Evolutionary conservation across 2,888 invertebrate genomes (phyloP).

Genomic region (Muscina levida): DNA sequence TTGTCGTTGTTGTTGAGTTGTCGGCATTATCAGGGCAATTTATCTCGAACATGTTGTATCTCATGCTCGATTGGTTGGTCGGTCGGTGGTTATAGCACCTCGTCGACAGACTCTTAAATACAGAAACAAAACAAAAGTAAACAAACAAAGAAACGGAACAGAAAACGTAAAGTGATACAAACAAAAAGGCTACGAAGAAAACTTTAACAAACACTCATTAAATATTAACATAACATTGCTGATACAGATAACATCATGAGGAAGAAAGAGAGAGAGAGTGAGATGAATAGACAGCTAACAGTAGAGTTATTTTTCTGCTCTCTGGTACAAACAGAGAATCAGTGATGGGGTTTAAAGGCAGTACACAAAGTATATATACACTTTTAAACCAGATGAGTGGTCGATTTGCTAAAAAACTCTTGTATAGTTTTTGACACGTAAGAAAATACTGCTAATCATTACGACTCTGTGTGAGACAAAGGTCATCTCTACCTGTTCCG

Average conservation of each 20-base stretch:
- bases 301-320: no score
- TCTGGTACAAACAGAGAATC: no score
- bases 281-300: neutral
- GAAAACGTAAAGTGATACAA: no score
- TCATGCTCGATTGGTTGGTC: neutral
- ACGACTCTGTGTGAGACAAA: no score
- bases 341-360: no score
- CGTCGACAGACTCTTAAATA: slow-evolving; percentile 62
- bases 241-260: no score
- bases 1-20: no score
- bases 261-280: neutral
- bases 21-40: slow-evolving; percentile 48
- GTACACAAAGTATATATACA: no score
- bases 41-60: slow-evolving; percentile 54
- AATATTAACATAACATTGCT: slow-evolving; percentile 1
- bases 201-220: slow-evolving; percentile 44
- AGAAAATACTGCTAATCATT: no score
- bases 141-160: slow-evolving; percentile 36
- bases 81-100: slow-evolving; percentile 60
- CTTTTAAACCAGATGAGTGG: no score
- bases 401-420: neutral
- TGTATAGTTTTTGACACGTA: no score
- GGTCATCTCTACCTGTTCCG: no score
- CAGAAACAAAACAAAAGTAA: slow-evolving; percentile 18
- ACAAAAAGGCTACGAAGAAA: slow-evolving; percentile 32